Evolutionary conservation across 2,888 invertebrate genomes (phyloP).

Genomic region (Acrocyrtus sp.): DNA sequence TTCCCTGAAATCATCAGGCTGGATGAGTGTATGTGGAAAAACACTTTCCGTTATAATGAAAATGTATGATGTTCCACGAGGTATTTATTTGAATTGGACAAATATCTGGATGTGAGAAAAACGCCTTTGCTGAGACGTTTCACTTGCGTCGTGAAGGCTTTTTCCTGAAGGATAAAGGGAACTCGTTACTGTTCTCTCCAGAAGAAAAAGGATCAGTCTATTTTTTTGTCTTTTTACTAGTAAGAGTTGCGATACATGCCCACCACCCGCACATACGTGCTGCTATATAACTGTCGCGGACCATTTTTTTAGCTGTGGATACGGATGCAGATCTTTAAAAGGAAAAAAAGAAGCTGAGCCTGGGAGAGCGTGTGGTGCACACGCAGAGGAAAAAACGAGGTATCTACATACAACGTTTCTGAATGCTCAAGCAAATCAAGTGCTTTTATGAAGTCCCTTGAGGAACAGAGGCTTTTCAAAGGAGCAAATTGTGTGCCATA

Average conservation of each 20-base stretch:
- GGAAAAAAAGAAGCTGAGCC: no score
- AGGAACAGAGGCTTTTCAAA: slow-evolving; percentile 55
- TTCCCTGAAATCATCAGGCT: slow-evolving; percentile 21
- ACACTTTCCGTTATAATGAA: slow-evolving; percentile 12
- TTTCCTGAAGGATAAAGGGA: background rate
- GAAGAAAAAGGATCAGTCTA: no score
- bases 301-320: no score
- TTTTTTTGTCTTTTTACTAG: no score
- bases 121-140: slow-evolving; percentile 15
- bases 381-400: no score
- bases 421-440: slow-evolving; percentile 63
- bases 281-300: no score
- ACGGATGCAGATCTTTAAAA: no score
- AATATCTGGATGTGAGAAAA: background rate
- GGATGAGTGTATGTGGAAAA: no score
- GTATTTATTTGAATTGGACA: background rate
- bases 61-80: background rate
- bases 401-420: slow-evolving; percentile 22
- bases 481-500: slow-evolving; percentile 63
- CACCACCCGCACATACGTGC: no score
- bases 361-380: background rate
- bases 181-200: slow-evolving; percentile 7
- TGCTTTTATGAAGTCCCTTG: slow-evolving; percentile 63
- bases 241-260: no score
- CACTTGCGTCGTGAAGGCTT: no score